These are phyloP conservation scores for Pachycephala philippinensis DNA, from an alignment of 2,113 vertebrate genomes.

Conservation along the genomic window DNA sequence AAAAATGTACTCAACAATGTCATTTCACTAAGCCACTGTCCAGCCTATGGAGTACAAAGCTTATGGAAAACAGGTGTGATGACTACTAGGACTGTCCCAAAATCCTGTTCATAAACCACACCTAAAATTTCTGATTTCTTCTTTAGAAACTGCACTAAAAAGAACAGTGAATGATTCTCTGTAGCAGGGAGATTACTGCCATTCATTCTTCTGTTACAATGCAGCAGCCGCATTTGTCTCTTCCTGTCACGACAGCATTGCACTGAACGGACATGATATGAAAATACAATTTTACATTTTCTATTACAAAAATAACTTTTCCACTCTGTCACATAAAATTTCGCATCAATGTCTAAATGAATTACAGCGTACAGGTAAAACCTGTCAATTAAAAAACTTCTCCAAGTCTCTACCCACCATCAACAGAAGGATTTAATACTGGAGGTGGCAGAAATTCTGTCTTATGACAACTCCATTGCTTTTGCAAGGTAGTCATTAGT, in stretches of 20 bases:
- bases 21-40: not conserved
- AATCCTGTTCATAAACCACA: not conserved
- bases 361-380: not conserved
- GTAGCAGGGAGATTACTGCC: not conserved
- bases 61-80: not conserved
- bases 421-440: not conserved
- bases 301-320: not conserved
- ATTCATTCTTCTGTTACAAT: not conserved
- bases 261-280: not conserved
- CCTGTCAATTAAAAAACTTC: not conserved
- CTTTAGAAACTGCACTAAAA: not conserved
- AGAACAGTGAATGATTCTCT: not conserved
- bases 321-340: not conserved
- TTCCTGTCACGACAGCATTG: not conserved
- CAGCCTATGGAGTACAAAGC: not conserved
- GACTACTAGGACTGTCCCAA: not conserved
- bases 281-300: not conserved
- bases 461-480: not conserved
- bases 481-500: not conserved
- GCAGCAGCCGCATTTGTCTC: not conserved
- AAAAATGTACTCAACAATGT: not conserved
- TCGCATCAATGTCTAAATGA: not conserved
- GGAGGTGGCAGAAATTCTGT: not conserved
- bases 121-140: not conserved
- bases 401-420: not conserved